Evolutionary conservation across 2,797 vertebrate genomes (phyloP), one percentile per base, ranked within the genome.

Genomic region (Remorina albescens): DNA sequence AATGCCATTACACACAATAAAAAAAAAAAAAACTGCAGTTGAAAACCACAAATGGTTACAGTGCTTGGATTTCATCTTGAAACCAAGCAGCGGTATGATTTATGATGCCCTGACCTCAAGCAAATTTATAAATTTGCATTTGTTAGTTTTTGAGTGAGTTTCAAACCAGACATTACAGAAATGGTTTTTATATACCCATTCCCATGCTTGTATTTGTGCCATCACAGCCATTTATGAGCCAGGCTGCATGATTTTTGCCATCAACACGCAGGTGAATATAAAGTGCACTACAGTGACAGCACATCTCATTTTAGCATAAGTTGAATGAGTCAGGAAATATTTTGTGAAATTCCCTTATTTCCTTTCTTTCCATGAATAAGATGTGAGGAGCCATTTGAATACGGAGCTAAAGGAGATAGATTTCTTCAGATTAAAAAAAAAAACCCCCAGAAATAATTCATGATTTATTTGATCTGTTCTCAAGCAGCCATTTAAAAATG

Each of bases 21-120:
- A 2, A n/a, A n/a, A n/a, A n/a, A n/a, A n/a, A n/a, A n/a, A n/a
- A n/a, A n/a, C 67, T 71, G 69, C 32, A 83, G 68, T 79, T 78
- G 62, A 23, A 86, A 83, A 71, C 85, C 86, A 71, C 86, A 78
- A 82, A 67, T 68, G 7, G 59, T 72, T 69, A 75, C 69, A 61
- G 59, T 72, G 47, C 78, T 87, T 77, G 69, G 85, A 71, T 77
- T 72, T 81, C 23, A 59, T 12, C n/a, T 58, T 86, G 71, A 63
- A 77, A 74, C 82, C 81, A 42, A 76, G 64, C 41, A 73, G 63
- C 62, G 7, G 60, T 25, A 51, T 74, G 74, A 85, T 90, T 89
- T 90, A 85, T 71, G 72, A 81, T 7, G 25, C 44, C 32, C 55
- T 74, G 73, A 85, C 83, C 78, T 82, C 58, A 62, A 67, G 67